Evolutionary conservation across 2,113 vertebrate species (phyloP), one percentile per base, ranked within the genome.

Genomic region (Noturus placidus): DNA sequence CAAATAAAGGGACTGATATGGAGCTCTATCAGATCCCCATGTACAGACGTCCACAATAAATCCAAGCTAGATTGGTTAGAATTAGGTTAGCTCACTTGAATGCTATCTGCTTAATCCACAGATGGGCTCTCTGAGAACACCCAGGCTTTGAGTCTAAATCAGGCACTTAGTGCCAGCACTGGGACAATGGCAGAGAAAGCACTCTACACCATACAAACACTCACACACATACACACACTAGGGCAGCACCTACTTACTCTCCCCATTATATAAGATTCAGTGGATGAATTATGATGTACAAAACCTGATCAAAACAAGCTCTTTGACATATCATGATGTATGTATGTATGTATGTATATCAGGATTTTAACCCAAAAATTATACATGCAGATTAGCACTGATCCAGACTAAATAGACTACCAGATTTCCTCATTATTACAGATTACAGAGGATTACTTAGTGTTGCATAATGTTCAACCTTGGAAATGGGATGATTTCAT

Each of bases 41-140:
- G 95, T 94, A 93, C 95, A 96, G 95, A 93, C 94, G 92, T 91
- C 93, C 76, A 94, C 95, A 92, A 95, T 96, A 96, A 96, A 96
- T 95, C 94, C 92, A 83, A 90, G 90, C 92, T 93, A 95, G 94
- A 95, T 95, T 95, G 95, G 93, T 91, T 93, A 93, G 92, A 96
- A 96, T 96, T 95, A 93, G 94, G 95, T 96, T 96, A 96, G 93
- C 94, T 95, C 93, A 95, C 93, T 95, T 95, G 95, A 96, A 95
- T 95, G 94, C 94, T 96, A 95, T 96, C 95, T 95, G 93, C 93
- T 95, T 95, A 94, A 95, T 94, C 94, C 95, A 95, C 95, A 95
- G 95, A 95, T 95, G 94, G 94, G 93, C 94, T 93, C 93, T 92
- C 93, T 94, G 94, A 95, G 89, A 95, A 93, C 93, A 93, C 94